These are phyloP conservation scores for Plusia festucae DNA, from an alignment of 2,888 invertebrate species.

Conservation along the genomic window DNA sequence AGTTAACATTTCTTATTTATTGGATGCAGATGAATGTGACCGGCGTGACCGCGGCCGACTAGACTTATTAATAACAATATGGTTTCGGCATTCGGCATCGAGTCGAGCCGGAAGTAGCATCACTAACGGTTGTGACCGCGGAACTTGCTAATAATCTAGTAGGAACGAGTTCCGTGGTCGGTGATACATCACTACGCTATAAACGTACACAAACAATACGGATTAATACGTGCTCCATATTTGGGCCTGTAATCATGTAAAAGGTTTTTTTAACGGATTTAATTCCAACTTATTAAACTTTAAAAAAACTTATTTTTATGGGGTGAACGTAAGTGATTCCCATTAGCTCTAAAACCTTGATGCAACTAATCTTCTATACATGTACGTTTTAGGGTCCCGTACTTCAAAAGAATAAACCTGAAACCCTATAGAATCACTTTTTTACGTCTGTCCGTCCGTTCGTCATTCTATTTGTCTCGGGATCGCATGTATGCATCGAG, in stretches of 20 bases:
- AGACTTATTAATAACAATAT: slow-evolving; percentile 42
- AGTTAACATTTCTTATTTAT: slow-evolving; percentile 7
- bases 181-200: slow-evolving; percentile 23
- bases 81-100: slow-evolving; percentile 29
- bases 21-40: slow-evolving; percentile 33
- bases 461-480: too few relatives aligned
- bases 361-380: too few relatives aligned
- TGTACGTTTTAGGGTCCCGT: too few relatives aligned
- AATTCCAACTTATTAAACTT: too few relatives aligned
- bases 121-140: slow-evolving; percentile 34
- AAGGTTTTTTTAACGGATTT: not conserved
- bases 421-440: too few relatives aligned
- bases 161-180: slow-evolving; percentile 48
- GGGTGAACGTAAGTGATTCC: too few relatives aligned
- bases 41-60: slow-evolving; percentile 38
- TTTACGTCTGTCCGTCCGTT: too few relatives aligned
- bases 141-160: slow-evolving; percentile 46
- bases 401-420: too few relatives aligned
- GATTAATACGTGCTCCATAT: not conserved
- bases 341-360: too few relatives aligned
- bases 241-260: not conserved
- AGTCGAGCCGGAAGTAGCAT: slow-evolving; percentile 37
- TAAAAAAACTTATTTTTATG: too few relatives aligned
- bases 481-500: too few relatives aligned
- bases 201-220: not conserved